These are phyloP conservation scores for Melanotaenia trifasciata DNA, from an alignment of 2,797 vertebrate species.

Conservation along the genomic window DNA sequence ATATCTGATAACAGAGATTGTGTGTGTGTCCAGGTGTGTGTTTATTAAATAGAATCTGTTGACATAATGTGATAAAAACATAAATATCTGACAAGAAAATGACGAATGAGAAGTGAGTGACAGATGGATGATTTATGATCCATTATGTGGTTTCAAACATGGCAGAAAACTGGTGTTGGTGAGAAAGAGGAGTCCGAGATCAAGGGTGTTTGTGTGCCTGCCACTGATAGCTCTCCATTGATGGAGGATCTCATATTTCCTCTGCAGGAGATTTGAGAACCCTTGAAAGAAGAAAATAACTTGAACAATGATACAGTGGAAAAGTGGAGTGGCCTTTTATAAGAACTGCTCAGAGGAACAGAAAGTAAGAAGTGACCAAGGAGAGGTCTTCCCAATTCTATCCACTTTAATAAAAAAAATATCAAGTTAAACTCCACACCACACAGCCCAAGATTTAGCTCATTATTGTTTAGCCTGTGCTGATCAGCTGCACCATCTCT, in stretches of 20 bases:
- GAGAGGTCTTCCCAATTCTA: too few relatives aligned
- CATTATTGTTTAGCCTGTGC: constrained; percentile 17
- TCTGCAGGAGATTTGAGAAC: constrained; percentile 13
- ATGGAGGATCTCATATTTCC: background rate
- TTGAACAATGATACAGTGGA: constrained; percentile 23
- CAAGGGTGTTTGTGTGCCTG: constrained; percentile 12
- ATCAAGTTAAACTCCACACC: too few relatives aligned
- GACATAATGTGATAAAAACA: background rate
- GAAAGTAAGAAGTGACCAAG: background rate
- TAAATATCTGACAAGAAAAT: background rate
- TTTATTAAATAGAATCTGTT: background rate
- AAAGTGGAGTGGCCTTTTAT: constrained; percentile 2
- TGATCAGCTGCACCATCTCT: constrained; percentile 26
- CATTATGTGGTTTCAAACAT: constrained; percentile 8
- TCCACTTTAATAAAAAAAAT: too few relatives aligned
- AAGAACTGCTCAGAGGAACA: constrained; percentile 1
- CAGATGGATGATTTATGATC: constrained; percentile 6
- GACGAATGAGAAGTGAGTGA: constrained; percentile 18
- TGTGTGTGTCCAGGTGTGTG: background rate
- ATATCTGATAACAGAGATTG: background rate
- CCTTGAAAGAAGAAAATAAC: constrained; percentile 23
- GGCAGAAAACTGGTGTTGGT: constrained; percentile 9
- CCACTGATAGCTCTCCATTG: constrained; percentile 8
- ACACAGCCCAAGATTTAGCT: background rate
- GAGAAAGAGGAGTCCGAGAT: constrained; percentile 32